These are phyloP conservation scores for Silurus glanis DNA, from an alignment of 2,113 vertebrate genomes.

Conservation along the genomic window DNA sequence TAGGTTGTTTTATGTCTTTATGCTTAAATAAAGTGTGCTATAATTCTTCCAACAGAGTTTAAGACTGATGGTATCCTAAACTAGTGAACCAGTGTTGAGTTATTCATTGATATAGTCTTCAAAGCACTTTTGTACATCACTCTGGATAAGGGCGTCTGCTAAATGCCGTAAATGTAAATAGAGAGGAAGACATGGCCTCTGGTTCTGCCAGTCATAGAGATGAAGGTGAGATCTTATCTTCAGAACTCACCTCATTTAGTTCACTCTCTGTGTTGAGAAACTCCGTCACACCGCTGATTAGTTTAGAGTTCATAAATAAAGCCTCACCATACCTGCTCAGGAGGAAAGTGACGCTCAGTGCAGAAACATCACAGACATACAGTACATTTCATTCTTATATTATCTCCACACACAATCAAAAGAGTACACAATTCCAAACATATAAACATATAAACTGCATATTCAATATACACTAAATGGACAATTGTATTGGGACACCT, in stretches of 20 bases:
- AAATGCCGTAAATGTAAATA: too few species aligned
- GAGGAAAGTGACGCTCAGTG: constrained; percentile 14
- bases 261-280: constrained; percentile 93
- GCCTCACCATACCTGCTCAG: constrained; percentile 92
- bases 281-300: constrained; percentile 95
- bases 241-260: constrained; percentile 84
- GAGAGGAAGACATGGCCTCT: neutral
- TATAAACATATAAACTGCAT: too few species aligned
- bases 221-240: neutral
- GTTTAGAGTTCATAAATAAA: constrained; percentile 96
- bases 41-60: too few species aligned
- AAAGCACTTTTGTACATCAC: too few species aligned
- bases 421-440: neutral
- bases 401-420: constrained; percentile 7
- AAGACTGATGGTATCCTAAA: too few species aligned
- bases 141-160: too few species aligned
- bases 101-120: too few species aligned
- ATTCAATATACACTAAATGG: too few species aligned
- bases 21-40: too few species aligned
- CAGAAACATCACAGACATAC: constrained; percentile 11
- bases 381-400: constrained; percentile 19
- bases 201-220: neutral
- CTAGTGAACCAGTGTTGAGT: too few species aligned
- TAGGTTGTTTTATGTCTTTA: too few species aligned
- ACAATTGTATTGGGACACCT: too few species aligned